A percentile compares a stretch with the other conserved stretches of the same genome.
Conservation (phyloP, 92 coral and sea anemone genomes). For the Paramuricea clavata region DNA sequence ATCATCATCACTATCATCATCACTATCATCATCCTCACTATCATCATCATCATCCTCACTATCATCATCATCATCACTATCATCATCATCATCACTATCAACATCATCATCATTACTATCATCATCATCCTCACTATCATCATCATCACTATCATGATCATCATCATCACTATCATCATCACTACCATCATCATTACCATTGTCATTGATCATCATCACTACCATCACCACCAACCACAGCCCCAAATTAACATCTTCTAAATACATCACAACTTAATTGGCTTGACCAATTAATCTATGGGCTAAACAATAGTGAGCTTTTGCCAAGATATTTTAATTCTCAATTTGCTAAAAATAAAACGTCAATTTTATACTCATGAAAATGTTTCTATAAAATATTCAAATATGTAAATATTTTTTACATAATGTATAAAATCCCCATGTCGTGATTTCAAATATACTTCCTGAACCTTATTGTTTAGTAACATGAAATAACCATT, state of each 20-base stretch:
- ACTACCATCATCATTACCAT: neutral
- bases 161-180: conserved; percentile 36
- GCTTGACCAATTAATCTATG: neutral
- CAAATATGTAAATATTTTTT: no score
- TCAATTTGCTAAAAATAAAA: no score
- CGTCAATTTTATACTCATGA: no score
- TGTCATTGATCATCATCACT: neutral
- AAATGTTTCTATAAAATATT: no score
- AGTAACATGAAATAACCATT: no score
- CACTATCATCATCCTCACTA: conserved; percentile 31
- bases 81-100: conserved; percentile 30
- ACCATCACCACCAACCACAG: neutral
- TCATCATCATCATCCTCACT: conserved; percentile 31
- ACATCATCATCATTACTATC: conserved; percentile 39
- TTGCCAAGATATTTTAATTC: conserved; percentile 1
- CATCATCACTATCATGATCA: conserved; percentile 37
- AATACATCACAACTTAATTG: neutral
- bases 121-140: conserved; percentile 30
- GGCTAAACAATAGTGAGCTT: neutral
- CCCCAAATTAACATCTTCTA: neutral
- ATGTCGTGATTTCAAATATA: no score
- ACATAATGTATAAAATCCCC: no score
- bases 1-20: conserved; percentile 36
- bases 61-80: neutral
- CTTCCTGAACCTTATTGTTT: no score